These are phyloP conservation scores for Ellobium chinense DNA, from an alignment of 2,888 invertebrate species.

Conservation along the genomic window DNA sequence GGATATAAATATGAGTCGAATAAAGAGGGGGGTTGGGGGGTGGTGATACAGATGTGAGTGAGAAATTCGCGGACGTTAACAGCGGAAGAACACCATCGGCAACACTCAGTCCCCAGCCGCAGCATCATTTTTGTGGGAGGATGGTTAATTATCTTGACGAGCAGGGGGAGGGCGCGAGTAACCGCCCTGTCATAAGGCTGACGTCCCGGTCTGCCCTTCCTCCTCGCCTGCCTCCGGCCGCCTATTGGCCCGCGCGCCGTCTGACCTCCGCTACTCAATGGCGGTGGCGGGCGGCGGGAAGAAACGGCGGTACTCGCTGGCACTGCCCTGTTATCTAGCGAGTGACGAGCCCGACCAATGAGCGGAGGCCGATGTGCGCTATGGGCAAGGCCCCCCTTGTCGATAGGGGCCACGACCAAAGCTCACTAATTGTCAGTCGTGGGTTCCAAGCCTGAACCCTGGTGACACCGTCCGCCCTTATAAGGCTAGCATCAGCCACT, in stretches of 20 bases:
- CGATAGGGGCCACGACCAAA: constrained; percentile 26
- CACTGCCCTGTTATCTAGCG: constrained; percentile 12
- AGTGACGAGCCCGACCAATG: constrained; percentile 32
- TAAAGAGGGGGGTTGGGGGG: background rate
- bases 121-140: constrained; percentile 14
- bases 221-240: constrained; percentile 7
- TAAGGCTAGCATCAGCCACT: constrained; percentile 36
- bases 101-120: background rate
- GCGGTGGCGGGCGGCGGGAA: constrained; percentile 28
- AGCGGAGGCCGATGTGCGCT: constrained; percentile 17
- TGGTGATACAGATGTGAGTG: background rate
- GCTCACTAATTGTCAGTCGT: constrained; percentile 32
- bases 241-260: constrained; percentile 19
- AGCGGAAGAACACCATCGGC: too few species aligned
- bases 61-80: too few species aligned
- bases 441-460: constrained; percentile 24
- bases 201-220: constrained; percentile 25
- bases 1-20: too few species aligned
- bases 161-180: constrained; percentile 21
- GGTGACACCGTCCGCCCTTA: constrained; percentile 46
- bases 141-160: constrained; percentile 23
- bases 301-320: constrained; percentile 22
- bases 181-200: constrained; percentile 29
- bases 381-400: constrained; percentile 43
- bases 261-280: constrained; percentile 33